Evolutionary conservation across 2,797 vertebrate genomes (phyloP).

Genomic region (Mallotus villosus): DNA sequence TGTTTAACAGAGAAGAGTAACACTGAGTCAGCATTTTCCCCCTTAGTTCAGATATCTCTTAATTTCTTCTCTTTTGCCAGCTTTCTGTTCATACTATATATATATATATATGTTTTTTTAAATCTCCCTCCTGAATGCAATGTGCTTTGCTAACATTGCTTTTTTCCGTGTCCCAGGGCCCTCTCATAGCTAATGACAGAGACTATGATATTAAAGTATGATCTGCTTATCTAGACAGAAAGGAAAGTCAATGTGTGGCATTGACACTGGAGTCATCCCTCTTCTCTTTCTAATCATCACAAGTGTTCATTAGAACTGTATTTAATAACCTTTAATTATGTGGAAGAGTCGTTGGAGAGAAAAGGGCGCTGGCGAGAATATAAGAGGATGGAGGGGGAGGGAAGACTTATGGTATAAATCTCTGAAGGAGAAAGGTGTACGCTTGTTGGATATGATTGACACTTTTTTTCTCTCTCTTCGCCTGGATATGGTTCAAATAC

Average conservation of each 20-base stretch:
- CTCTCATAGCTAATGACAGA: constrained; percentile 54
- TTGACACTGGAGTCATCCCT: constrained; percentile 53
- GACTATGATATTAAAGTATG: constrained; percentile 65
- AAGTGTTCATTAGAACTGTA: constrained; percentile 72
- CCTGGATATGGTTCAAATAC: constrained; percentile 32
- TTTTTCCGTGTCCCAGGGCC: constrained; percentile 38
- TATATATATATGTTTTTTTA: no score
- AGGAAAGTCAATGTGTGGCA: constrained; percentile 61
- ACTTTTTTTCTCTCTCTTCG: constrained; percentile 43
- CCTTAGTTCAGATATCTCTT: constrained; percentile 35
- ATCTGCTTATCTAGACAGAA: constrained; percentile 62
- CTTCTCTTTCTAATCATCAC: constrained; percentile 71
- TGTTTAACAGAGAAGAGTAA: constrained; percentile 57
- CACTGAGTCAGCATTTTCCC: constrained; percentile 54
- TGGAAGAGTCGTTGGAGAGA: constrained; percentile 41
- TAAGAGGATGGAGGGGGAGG: not conserved
- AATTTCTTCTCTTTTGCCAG: constrained; percentile 33
- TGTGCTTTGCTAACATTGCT: constrained; percentile 51
- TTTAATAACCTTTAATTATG: constrained; percentile 69
- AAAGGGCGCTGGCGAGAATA: constrained; percentile 33
- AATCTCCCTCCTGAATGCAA: not conserved
- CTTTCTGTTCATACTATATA: constrained; percentile 27
- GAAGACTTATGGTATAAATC: constrained; percentile 32
- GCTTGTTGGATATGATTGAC: constrained; percentile 50
- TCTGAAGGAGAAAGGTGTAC: constrained; percentile 45